These are phyloP conservation scores for Enteromius argenteus DNA, from an alignment of 2,797 vertebrate species.

Conservation along the genomic window DNA sequence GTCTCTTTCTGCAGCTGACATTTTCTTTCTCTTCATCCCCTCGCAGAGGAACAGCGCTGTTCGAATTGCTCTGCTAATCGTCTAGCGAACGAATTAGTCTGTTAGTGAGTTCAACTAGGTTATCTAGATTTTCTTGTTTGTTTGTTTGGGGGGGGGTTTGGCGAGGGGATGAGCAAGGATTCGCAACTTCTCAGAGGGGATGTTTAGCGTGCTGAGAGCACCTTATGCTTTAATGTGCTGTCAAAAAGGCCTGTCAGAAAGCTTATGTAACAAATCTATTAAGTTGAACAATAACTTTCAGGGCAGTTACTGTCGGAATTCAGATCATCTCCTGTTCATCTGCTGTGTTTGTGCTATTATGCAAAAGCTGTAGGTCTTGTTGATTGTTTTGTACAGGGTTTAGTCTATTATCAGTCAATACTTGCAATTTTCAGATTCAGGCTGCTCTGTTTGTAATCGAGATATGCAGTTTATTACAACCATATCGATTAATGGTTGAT, in stretches of 20 bases:
- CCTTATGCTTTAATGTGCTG: slow-evolving; percentile 35
- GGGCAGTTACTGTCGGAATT: slow-evolving; percentile 16
- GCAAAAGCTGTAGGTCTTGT: not conserved
- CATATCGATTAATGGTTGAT: not conserved
- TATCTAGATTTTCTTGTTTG: not conserved
- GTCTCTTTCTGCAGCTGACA: slow-evolving; percentile 23
- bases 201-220: not conserved
- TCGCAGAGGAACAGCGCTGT: not conserved
- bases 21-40: not conserved
- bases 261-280: slow-evolving; percentile 27
- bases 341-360: not conserved
- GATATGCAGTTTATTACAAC: not conserved
- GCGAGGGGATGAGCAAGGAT: slow-evolving; percentile 8
- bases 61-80: not conserved
- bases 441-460: not conserved
- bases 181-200: slow-evolving; percentile 13
- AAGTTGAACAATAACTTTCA: slow-evolving; percentile 10
- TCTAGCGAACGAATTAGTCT: not conserved
- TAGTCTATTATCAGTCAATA: not conserved
- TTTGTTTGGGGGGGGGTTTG: not conserved
- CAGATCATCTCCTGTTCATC: not conserved
- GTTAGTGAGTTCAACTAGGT: slow-evolving; percentile 11
- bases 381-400: not conserved
- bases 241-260: slow-evolving; percentile 17
- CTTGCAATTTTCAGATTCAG: not conserved